These are phyloP conservation scores for Hippotragus niger DNA, from an alignment of 2,113 vertebrate genomes.

Conservation along the genomic window DNA sequence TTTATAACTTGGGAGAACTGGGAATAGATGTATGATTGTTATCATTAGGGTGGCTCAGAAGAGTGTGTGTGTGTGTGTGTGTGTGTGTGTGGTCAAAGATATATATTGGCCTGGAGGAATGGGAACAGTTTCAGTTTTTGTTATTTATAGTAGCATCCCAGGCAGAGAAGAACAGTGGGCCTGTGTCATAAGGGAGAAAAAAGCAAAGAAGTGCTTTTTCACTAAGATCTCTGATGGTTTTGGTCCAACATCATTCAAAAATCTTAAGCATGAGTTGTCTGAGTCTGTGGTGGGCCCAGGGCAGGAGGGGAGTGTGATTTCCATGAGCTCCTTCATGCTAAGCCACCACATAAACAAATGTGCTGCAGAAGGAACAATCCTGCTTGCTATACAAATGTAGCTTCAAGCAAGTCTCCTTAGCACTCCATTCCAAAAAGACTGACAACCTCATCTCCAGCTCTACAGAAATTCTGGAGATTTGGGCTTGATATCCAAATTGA, in stretches of 20 bases:
- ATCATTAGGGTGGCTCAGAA: not conserved
- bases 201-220: not conserved
- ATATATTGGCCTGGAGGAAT: not conserved
- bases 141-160: not conserved
- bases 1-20: constrained; percentile 17
- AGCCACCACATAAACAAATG: not conserved
- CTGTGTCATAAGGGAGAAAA: not conserved
- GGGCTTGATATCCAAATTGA: not conserved
- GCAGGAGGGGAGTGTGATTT: too few species aligned
- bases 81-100: not conserved
- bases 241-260: not conserved
- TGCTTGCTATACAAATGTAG: not conserved
- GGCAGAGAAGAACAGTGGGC: not conserved
- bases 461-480: not conserved
- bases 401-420: not conserved
- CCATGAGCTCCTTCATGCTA: not conserved
- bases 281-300: not conserved
- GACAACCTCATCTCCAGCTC: not conserved
- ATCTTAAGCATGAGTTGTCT: not conserved
- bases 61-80: not conserved
- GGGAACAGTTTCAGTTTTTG: not conserved
- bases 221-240: not conserved
- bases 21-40: constrained; percentile 31
- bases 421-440: not conserved
- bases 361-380: not conserved